A percentile compares a stretch with the other conserved stretches of the same genome.
phyloP scores from a whole-genome alignment of 2,797 vertebrate genomes.

The Gallinago solitaria region DNA sequence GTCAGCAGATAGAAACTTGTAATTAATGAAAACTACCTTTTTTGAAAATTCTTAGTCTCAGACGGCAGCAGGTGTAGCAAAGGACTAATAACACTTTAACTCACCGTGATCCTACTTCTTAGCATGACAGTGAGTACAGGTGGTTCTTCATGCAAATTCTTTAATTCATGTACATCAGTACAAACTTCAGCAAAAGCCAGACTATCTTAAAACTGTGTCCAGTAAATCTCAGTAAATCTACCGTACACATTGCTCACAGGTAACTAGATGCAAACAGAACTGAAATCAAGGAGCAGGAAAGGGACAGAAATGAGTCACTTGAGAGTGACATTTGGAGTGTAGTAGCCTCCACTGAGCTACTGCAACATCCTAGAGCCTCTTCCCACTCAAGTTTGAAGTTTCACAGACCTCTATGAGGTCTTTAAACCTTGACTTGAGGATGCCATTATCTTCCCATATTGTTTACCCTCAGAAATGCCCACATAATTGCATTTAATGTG shows the following conservation, averaged over 20 bases:
- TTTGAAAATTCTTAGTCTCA: not conserved
- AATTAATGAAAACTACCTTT: not conserved
- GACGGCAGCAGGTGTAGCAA: not conserved
- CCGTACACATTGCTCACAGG: too few species aligned
- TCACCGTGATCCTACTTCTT: not conserved
- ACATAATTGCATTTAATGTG: not conserved
- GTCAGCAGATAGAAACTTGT: not conserved
- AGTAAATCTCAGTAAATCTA: not conserved
- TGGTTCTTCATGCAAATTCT: not conserved
- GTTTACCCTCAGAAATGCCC: not conserved
- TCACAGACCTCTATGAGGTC: not conserved
- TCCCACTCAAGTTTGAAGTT: not conserved
- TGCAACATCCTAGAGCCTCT: not conserved
- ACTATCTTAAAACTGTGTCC: not conserved
- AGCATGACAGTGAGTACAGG: not conserved
- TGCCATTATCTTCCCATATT: not conserved
- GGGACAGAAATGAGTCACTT: accelerated
- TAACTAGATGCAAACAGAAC: not conserved
- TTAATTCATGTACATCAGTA: not conserved
- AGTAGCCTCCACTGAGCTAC: not conserved
- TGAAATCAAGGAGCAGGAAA: not conserved
- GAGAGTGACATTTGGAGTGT: not conserved
- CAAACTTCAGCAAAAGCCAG: not conserved
- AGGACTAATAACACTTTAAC: not conserved
- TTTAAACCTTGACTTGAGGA: not conserved